Base-by-base conservation (phyloP, 2,113 vertebrate species). In the Chionodraco myersi region DNA sequence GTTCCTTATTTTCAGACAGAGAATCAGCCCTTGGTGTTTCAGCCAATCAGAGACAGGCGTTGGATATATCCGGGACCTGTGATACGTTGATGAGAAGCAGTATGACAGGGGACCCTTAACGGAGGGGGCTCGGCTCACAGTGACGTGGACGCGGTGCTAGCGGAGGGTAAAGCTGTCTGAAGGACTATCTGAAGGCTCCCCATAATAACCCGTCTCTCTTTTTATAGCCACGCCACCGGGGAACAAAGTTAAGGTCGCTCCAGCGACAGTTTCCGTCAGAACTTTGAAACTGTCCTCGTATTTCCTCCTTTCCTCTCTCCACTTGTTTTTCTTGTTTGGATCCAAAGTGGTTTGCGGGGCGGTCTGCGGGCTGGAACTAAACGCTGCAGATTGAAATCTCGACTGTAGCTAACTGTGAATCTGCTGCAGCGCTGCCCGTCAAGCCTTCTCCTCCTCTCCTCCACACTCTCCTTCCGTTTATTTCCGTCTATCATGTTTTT, bases 351-450 rank as follows among this genome's bases (percentile, higher is more conserved):
- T 92, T 94, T 91, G 84, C 84, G 89, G 86, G 92, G 94, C 91
- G 91, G 82, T 93, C 82, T 92, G 90, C 87, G 84, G 87, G 76
- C 88, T 92, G 86, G 91, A 94, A 93, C 92, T 86, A 90, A 92
- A 93, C 70, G 90, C 93, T 93, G 91, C 93, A 91, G 94, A 94
- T 93, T 91, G 89, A 94, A 93, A 92, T 94, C 92, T 94, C 88
- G 89, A 95, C 94, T 95, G 92, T 94, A 90, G 93, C 89, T 93
- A 95, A 96, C 94, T 96, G 94, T 96, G 95, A 96, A 95, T 93
- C 92, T 93, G 86, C 92, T 91, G 91, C 93, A 88, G 93, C 91
- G 90, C 92, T 94, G 93, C 93, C 93, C 88, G 73, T 92, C 91
- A 86, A 92, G 90, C 90, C 86, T 87, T 86, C 84, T 86, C 85